These are phyloP conservation scores for Steatornis caripensis DNA, from an alignment of 2,113 vertebrate species.

Conservation along the genomic window DNA sequence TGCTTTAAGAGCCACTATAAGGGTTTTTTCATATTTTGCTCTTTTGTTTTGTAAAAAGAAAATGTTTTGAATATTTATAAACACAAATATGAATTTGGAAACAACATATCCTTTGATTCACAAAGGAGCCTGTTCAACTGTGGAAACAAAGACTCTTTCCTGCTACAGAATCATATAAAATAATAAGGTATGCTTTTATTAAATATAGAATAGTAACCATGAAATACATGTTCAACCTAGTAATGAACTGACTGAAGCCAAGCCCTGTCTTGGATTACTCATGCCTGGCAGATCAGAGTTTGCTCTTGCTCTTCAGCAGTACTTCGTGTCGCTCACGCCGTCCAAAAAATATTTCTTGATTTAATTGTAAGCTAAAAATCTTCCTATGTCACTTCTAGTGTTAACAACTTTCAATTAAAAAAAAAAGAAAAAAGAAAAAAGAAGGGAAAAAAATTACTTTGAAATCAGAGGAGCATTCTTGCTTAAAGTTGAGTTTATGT, in stretches of 20 bases:
- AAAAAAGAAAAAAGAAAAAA: rapidly evolving
- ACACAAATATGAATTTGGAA: neutral
- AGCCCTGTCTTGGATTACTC: neutral
- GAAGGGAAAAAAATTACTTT: neutral
- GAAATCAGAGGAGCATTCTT: neutral
- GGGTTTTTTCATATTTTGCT: neutral
- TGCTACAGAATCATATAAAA: neutral
- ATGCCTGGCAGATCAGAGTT: neutral
- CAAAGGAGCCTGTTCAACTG: neutral
- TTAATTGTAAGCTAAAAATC: neutral
- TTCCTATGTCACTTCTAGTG: neutral
- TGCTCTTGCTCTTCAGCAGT: neutral
- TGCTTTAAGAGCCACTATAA: neutral
- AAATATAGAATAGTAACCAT: neutral
- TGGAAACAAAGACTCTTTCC: neutral
- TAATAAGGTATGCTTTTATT: neutral
- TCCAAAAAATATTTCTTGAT: neutral
- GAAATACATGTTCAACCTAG: neutral
- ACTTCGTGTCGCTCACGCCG: neutral
- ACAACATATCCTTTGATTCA: neutral
- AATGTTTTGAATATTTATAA: neutral
- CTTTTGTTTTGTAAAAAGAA: neutral
- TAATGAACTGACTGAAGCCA: neutral
- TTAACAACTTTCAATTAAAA: neutral
- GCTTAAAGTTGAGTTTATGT: neutral